These are phyloP conservation scores for Echinometra lucunter DNA, from an alignment of 53 echinoderm and acorn worm species.

Conservation along the genomic window DNA sequence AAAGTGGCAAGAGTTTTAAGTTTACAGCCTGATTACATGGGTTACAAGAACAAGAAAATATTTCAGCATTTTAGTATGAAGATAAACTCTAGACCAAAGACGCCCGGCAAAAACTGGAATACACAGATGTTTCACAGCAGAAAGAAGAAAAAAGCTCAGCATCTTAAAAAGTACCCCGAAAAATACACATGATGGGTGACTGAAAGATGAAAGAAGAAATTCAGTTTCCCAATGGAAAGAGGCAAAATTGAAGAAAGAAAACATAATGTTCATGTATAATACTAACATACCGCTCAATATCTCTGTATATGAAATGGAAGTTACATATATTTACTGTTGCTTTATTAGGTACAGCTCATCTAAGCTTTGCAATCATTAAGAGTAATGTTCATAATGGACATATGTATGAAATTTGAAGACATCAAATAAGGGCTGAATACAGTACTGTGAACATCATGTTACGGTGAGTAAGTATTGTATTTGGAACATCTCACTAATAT, in stretches of 20 bases:
- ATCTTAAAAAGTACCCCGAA: neutral
- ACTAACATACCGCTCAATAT: neutral
- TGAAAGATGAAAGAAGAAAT: neutral
- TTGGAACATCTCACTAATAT: neutral
- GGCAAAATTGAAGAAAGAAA: neutral
- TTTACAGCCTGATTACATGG: neutral
- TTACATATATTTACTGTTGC: neutral
- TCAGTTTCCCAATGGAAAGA: neutral
- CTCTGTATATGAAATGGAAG: neutral
- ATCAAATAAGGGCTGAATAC: neutral
- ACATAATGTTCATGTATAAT: neutral
- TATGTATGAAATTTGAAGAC: neutral
- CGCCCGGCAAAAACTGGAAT: neutral
- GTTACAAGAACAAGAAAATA: neutral
- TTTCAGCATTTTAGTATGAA: neutral
- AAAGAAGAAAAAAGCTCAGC: neutral
- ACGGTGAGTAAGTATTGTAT: too few relatives aligned
- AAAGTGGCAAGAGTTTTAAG: neutral
- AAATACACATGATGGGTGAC: neutral
- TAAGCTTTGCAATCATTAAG: neutral
- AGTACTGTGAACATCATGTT: neutral
- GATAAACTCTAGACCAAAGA: neutral
- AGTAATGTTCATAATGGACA: neutral
- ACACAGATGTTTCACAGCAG: neutral
- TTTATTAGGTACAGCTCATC: neutral